Percentiles rank a stretch among this genome's conserved stretches.
phyloP scores from a whole-genome alignment of 1,140 invertebrate genomes.

The Diachasma alloeum region DNA sequence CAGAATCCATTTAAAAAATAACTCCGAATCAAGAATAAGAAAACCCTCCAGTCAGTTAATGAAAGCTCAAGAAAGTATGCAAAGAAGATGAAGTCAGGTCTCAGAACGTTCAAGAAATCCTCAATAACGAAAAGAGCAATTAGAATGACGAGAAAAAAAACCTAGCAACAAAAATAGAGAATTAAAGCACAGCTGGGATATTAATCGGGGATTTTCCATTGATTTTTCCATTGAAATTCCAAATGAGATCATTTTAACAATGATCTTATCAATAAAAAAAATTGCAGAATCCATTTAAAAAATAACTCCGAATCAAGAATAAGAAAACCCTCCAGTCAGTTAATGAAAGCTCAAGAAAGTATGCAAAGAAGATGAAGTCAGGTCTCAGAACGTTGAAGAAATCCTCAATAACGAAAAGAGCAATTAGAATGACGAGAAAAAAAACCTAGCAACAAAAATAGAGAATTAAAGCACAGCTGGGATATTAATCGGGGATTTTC shows the following conservation, averaged over 20 bases:
- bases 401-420: neutral
- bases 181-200: neutral
- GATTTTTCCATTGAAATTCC: too few species aligned
- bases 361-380: neutral
- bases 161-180: neutral
- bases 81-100: neutral
- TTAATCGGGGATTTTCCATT: neutral
- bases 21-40: too few species aligned
- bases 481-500: neutral
- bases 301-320: too few species aligned
- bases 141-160: neutral
- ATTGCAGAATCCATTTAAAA: too few species aligned
- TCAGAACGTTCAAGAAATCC: neutral
- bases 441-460: neutral
- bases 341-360: too few species aligned
- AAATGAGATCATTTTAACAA: too few species aligned
- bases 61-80: too few species aligned
- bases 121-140: neutral
- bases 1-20: too few species aligned
- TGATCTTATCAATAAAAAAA: too few species aligned
- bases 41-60: too few species aligned
- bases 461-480: neutral
- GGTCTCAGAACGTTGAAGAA: neutral
- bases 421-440: neutral
- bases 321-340: too few species aligned